Evolutionary conservation across 1,140 invertebrate species (phyloP).

Genomic region (Hydropsyche tenuis): DNA sequence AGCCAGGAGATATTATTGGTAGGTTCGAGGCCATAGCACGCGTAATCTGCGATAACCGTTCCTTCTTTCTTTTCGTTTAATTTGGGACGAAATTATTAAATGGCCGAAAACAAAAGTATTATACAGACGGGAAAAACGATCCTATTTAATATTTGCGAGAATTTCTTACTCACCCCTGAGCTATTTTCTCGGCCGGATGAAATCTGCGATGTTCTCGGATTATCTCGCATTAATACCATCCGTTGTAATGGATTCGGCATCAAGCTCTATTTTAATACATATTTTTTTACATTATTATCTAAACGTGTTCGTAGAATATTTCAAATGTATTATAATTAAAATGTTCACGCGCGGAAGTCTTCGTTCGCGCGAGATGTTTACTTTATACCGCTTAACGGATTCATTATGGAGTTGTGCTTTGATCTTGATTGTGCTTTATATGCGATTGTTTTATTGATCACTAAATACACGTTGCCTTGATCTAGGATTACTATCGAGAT

Average conservation of each 20-base stretch:
- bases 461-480: background rate
- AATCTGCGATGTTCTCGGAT: conserved; percentile 3
- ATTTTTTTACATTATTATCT: too few species aligned
- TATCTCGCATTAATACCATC: background rate
- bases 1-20: conserved; percentile 12
- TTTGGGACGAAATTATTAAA: conserved; percentile 11
- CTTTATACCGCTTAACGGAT: too few species aligned
- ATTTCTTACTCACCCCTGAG: background rate
- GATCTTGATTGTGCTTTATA: background rate
- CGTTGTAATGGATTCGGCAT: background rate
- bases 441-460: background rate
- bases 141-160: background rate
- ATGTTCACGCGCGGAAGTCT: too few species aligned
- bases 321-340: too few species aligned
- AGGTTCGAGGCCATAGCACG: background rate
- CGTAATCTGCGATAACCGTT: conserved; percentile 13
- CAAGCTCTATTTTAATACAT: too few species aligned
- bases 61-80: conserved; percentile 10
- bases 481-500: background rate
- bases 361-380: too few species aligned
- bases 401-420: background rate
- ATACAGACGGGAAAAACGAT: background rate
- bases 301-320: too few species aligned
- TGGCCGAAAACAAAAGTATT: conserved; percentile 23
- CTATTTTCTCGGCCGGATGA: background rate